Evolutionary conservation across 2,888 invertebrate species (phyloP), one percentile per base, ranked within the genome.

Genomic region (Caenorhabditis virilis): DNA sequence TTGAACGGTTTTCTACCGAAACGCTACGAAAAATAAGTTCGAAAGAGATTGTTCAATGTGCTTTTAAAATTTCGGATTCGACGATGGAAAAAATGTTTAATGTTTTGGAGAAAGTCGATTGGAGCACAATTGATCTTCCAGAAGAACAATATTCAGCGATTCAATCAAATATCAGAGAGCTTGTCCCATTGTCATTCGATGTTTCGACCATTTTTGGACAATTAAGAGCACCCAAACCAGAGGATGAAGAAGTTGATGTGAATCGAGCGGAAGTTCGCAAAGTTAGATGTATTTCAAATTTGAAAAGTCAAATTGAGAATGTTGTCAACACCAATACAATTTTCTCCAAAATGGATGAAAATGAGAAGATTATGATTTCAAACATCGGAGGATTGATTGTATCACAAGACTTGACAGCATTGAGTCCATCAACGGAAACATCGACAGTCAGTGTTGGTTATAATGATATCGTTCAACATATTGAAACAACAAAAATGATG

Each of bases 91-190:
- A 50, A n/a, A n/a, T 58, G n/a, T 18, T 58, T 25, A 46, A 58
- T 42, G 42, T 64, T n/a, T 16, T 64, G 16, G 23, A 49, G 11
- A 49, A 64, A 47, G 36, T 53, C 13, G 54, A 64, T 23, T 64
- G 63, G 63, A 46, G 41, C 15, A 18, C 13, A 2, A 47, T 64
- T 42, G 35, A 42, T 11, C 22, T 64, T 0, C 54, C 58, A 46
- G 35, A 30, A 15, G 35, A 35, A 13, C 45, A 58, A 15, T 51
- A 57, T 45, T 30, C 39, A 26, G 9, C 15, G 1, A 16, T 62
- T 5, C 18, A 41, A 1, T 1, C 18, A 15, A 62, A 62, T 33
- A 22, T 62, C 25, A 38, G 26, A 35, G 41, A 45, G 2, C 39
- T 60, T n/a, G 43, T 45, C 23, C 46, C 48, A 27, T 30, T 43